A percentile compares a stretch with the other conserved stretches of the same genome.
These are phyloP conservation scores for Drosophila heteroneura DNA, from an alignment of 2,888 invertebrate genomes.

Conservation along the genomic window DNA sequence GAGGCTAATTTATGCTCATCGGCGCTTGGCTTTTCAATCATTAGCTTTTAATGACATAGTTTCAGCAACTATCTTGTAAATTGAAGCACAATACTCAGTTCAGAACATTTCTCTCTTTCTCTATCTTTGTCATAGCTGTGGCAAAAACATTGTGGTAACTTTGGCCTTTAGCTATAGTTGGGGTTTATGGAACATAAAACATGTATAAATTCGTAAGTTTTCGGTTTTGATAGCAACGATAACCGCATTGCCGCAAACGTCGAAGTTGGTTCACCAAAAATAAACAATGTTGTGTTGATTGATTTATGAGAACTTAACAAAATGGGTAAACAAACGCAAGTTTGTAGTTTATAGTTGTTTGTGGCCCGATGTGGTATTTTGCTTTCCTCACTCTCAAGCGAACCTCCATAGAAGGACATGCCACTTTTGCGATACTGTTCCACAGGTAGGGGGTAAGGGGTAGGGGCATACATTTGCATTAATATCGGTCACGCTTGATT, in stretches of 20 bases:
- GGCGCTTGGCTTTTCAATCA: background rate
- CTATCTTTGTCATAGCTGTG: background rate
- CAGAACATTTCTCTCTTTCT: background rate
- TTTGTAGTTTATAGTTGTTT: constrained; percentile 36
- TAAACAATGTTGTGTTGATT: constrained; percentile 52
- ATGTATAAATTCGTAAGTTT: background rate
- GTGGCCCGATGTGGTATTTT: background rate
- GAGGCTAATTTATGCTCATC: background rate
- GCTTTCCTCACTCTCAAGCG: background rate
- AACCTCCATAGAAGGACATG: constrained; percentile 35
- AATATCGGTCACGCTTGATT: constrained; percentile 74
- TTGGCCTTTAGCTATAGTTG: background rate
- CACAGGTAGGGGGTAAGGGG: background rate
- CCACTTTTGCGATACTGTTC: constrained; percentile 13
- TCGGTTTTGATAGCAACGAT: background rate
- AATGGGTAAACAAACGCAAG: constrained; percentile 58
- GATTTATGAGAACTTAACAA: constrained; percentile 63
- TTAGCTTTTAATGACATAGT: background rate
- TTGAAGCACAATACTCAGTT: background rate
- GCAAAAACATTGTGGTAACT: background rate
- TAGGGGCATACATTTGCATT: constrained; percentile 59
- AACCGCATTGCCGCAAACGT: constrained; percentile 43
- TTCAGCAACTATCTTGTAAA: background rate
- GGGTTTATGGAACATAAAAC: constrained; percentile 5
- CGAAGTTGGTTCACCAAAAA: constrained; percentile 20